phyloP scores from a whole-genome alignment of 2,888 invertebrate species.

The Cheilosia grossa region DNA sequence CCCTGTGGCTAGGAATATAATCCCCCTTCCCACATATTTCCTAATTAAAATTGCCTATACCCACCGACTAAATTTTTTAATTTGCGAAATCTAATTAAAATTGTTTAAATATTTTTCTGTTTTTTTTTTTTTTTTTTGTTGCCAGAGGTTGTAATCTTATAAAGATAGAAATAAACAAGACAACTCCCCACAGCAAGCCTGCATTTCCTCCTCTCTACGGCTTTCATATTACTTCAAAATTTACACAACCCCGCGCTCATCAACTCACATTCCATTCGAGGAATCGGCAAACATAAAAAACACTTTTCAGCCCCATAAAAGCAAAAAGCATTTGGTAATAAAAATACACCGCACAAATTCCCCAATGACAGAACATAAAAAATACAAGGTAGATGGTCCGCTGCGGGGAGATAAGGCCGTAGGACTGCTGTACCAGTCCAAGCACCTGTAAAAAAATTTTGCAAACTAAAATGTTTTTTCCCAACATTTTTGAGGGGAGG shows the following conservation, averaged over 20 bases:
- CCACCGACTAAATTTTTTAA: not conserved
- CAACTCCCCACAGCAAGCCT: not conserved
- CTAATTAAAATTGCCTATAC: not conserved
- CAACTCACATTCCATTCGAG: slow-evolving; percentile 1
- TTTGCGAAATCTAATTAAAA: slow-evolving; percentile 16
- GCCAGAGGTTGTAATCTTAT: not conserved
- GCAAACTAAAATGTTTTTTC: slow-evolving; percentile 50
- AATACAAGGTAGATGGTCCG: slow-evolving; percentile 19
- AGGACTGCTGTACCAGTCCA: not conserved
- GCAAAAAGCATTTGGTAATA: slow-evolving; percentile 53
- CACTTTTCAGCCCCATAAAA: slow-evolving; percentile 14
- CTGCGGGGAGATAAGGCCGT: not conserved
- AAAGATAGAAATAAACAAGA: not conserved
- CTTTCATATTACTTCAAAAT: not conserved
- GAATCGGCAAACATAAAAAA: slow-evolving; percentile 29
- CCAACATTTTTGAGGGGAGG: not conserved
- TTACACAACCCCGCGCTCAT: not conserved
- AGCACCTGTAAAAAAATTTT: slow-evolving; percentile 32
- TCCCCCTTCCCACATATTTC: not conserved
- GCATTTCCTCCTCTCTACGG: not conserved
- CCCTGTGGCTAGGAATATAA: too few species aligned
- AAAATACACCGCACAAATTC: slow-evolving; percentile 52
- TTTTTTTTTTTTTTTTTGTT: too few species aligned
- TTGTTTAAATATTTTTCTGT: not conserved
- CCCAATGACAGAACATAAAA: slow-evolving; percentile 44